phyloP scores from a whole-genome alignment of 2,888 invertebrate species.

The Maniola hyperantus region DNA sequence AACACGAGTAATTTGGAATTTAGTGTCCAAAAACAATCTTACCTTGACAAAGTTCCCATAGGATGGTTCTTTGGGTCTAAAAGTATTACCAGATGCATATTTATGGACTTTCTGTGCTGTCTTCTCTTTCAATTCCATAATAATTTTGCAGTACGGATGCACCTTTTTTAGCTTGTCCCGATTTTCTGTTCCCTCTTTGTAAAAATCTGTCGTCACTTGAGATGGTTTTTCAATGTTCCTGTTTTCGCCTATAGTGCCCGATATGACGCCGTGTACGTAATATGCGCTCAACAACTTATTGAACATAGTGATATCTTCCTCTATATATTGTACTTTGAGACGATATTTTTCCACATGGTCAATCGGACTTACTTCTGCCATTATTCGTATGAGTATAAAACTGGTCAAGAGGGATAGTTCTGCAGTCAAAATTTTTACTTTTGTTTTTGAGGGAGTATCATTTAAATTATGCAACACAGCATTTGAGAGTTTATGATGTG shows the following conservation, averaged over 20 bases:
- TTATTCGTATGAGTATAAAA: slow-evolving; percentile 80
- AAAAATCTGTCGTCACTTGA: slow-evolving; percentile 50
- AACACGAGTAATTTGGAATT: not conserved
- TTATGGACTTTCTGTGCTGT: slow-evolving; percentile 64
- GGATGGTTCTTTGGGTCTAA: slow-evolving; percentile 76
- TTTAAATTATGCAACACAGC: slow-evolving; percentile 30
- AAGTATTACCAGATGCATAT: slow-evolving; percentile 80
- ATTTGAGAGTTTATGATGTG: slow-evolving; percentile 48
- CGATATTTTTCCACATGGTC: slow-evolving; percentile 92
- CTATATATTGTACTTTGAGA: slow-evolving; percentile 86
- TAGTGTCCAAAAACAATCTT: slow-evolving; percentile 40
- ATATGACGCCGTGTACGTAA: slow-evolving; percentile 74
- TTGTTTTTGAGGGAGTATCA: slow-evolving; percentile 34
- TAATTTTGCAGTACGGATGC: slow-evolving; percentile 71
- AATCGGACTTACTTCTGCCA: slow-evolving; percentile 86
- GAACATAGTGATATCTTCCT: slow-evolving; percentile 86
- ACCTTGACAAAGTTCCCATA: slow-evolving; percentile 82
- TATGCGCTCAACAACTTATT: slow-evolving; percentile 81
- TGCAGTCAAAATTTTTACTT: slow-evolving; percentile 54
- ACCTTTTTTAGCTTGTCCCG: slow-evolving; percentile 58
- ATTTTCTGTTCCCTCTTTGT: slow-evolving; percentile 46
- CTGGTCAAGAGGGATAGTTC: slow-evolving; percentile 74
- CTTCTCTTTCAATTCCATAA: slow-evolving; percentile 64
- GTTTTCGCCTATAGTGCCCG: slow-evolving; percentile 59
- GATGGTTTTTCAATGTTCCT: slow-evolving; percentile 57